A percentile compares a stretch with the other conserved stretches of the same genome.
phyloP scores from a whole-genome alignment of 1,140 invertebrate genomes.

The Phortica variegata region DNA sequence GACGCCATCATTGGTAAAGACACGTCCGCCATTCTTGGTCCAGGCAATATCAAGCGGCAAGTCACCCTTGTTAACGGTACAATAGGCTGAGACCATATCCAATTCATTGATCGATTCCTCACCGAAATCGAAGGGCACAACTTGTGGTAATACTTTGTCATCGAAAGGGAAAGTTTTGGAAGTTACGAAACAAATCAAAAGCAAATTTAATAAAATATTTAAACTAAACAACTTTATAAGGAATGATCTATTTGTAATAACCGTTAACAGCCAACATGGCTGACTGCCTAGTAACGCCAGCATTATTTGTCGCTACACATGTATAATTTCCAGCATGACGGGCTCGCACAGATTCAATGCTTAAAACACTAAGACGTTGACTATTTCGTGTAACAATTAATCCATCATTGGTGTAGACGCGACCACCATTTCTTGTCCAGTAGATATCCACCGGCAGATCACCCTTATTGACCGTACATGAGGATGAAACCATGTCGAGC shows the following conservation, averaged over 20 bases:
- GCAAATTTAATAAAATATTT: conserved; percentile 1
- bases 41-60: conserved; percentile 76
- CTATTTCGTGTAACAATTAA: conserved; percentile 64
- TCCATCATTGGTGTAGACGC: conserved; percentile 52
- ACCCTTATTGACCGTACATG: conserved; percentile 83
- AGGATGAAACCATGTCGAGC: conserved; percentile 68
- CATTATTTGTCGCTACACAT: conserved; percentile 74
- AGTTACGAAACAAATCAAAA: background rate
- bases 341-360: conserved; percentile 65
- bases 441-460: conserved; percentile 77
- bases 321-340: conserved; percentile 71
- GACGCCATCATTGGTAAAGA: conserved; percentile 57
- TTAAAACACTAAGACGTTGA: conserved; percentile 67
- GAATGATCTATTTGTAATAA: conserved; percentile 35
- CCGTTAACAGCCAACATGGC: conserved; percentile 67
- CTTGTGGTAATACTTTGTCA: conserved; percentile 66
- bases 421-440: conserved; percentile 63
- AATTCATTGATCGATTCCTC: conserved; percentile 67
- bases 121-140: conserved; percentile 68
- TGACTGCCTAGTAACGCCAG: conserved; percentile 69
- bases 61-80: conserved; percentile 82
- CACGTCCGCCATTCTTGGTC: conserved; percentile 58
- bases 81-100: conserved; percentile 67
- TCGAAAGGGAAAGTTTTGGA: background rate
- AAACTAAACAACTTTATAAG: background rate